Evolutionary conservation across 2,113 vertebrate genomes (phyloP).

Genomic region (Tachuris rubrigastra): DNA sequence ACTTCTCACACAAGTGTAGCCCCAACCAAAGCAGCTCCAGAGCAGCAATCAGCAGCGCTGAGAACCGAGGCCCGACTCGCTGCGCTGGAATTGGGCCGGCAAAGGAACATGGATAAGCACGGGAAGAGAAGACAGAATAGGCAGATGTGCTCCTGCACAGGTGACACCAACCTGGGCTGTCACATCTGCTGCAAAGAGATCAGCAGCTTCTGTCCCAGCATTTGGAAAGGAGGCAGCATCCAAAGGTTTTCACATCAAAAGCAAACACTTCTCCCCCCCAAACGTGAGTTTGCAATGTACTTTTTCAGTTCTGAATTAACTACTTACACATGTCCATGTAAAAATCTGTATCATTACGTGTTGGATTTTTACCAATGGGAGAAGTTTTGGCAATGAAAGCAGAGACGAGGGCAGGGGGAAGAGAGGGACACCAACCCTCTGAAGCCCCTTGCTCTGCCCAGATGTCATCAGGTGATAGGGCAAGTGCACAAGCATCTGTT

Average conservation of each 20-base stretch:
- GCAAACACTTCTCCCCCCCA: background rate
- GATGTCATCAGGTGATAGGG: background rate
- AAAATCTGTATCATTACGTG: accelerated
- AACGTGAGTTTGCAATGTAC: background rate
- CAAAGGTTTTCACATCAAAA: background rate
- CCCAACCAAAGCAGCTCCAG: slow-evolving; percentile 9
- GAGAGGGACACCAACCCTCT: background rate
- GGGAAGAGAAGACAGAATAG: background rate
- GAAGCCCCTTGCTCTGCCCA: background rate
- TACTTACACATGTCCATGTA: background rate
- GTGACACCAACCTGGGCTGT: accelerated
- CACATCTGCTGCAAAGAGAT: background rate
- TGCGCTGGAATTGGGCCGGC: accelerated
- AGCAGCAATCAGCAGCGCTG: background rate
- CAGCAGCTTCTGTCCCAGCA: background rate
- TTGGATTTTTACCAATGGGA: background rate
- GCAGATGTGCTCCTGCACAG: accelerated
- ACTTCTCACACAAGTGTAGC: background rate
- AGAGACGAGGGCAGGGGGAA: background rate
- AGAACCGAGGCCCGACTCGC: background rate
- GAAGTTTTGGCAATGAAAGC: background rate
- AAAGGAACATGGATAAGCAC: background rate
- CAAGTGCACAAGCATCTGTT: accelerated
- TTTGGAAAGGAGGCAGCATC: background rate
- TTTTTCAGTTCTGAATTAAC: background rate